Conservation (phyloP, 2,888 invertebrate species). For the Dicyrtoma fusca region DNA sequence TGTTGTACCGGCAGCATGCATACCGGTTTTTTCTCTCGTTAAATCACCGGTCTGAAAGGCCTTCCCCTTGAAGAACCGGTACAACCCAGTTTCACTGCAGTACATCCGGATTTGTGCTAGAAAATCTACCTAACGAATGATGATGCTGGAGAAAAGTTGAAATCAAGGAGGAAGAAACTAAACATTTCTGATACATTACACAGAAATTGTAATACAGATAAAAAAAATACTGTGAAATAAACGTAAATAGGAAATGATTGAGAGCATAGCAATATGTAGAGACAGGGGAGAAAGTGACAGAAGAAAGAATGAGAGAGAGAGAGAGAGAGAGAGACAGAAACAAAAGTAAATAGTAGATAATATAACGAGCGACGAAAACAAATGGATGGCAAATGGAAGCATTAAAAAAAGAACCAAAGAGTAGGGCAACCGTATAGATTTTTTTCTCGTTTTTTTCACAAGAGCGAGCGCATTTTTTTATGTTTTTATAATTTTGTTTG, state of each 20-base stretch:
- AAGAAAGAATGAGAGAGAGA: slow-evolving; percentile 12
- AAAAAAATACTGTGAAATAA: neutral
- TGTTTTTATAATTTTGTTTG: neutral
- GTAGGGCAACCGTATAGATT: neutral
- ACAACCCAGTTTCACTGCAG: too few species aligned
- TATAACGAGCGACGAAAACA: too few species aligned
- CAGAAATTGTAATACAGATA: slow-evolving; percentile 13
- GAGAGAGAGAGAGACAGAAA: neutral
- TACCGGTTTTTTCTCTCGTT: too few species aligned
- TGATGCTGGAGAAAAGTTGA: slow-evolving; percentile 31
- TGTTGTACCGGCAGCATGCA: too few species aligned
- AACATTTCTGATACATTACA: slow-evolving; percentile 2
- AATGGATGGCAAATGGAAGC: too few species aligned
- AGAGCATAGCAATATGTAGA: slow-evolving; percentile 11
- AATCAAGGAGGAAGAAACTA: slow-evolving; percentile 30
- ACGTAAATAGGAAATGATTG: neutral
- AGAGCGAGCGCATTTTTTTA: slow-evolving; percentile 17
- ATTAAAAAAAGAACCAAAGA: too few species aligned
- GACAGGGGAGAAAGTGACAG: neutral
- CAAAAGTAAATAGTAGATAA: too few species aligned
- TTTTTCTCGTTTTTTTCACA: slow-evolving; percentile 10
- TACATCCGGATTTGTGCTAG: too few species aligned
- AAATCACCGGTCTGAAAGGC: too few species aligned
- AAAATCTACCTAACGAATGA: too few species aligned
- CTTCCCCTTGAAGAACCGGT: too few species aligned